Conservation (phyloP, 2,888 invertebrate genomes). For the Parapristionchus giblindavisi region DNA sequence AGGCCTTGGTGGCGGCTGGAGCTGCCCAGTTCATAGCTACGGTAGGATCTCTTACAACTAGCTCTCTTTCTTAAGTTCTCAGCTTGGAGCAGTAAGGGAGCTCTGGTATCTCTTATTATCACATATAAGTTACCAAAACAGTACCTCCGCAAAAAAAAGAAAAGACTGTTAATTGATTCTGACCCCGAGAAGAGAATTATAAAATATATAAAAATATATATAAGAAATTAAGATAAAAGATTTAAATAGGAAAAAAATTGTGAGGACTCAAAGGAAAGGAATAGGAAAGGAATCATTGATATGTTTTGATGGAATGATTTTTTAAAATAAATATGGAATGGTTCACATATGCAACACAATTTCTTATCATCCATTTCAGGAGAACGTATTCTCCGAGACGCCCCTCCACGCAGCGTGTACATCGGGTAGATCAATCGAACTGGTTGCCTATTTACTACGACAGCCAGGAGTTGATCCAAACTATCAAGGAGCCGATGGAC, state of each 20-base stretch:
- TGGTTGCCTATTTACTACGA: constrained; percentile 71
- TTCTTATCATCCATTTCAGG: constrained; percentile 53
- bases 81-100: neutral
- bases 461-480: constrained; percentile 72
- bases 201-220: neutral
- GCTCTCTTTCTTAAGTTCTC: neutral
- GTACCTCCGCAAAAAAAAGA: no score
- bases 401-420: constrained; percentile 73
- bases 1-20: constrained; percentile 69
- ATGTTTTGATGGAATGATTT: no score
- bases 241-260: no score
- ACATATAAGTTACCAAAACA: no score
- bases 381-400: constrained; percentile 73
- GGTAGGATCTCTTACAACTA: neutral
- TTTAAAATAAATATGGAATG: neutral
- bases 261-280: no score
- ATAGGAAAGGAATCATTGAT: no score
- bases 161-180: neutral
- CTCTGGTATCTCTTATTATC: neutral
- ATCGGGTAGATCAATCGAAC: constrained; percentile 71
- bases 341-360: neutral
- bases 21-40: constrained; percentile 51
- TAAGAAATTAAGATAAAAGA: no score
- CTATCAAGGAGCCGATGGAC: constrained; percentile 72
- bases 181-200: neutral